A percentile compares a stretch with the other conserved stretches of the same genome.
phyloP scores from a whole-genome alignment of 1,140 invertebrate genomes.

The Globodera ellingtonae region DNA sequence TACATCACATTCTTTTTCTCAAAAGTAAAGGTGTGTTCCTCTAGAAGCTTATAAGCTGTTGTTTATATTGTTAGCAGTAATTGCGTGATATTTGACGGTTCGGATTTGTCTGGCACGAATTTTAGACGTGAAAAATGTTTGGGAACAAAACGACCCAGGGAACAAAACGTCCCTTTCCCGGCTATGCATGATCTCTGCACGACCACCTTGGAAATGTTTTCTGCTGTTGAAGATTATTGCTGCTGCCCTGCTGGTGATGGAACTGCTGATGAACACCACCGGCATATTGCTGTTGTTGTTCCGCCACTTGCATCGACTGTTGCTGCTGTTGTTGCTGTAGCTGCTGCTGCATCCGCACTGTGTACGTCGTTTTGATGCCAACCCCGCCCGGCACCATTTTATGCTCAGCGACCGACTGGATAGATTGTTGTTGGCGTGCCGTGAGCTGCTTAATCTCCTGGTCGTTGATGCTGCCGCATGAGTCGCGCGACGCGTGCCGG shows the following conservation, averaged over 20 bases:
- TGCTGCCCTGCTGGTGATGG: no score
- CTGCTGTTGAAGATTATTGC: neutral
- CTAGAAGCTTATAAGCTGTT: no score
- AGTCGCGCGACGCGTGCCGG: slow-evolving; percentile 35
- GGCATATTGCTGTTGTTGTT: no score
- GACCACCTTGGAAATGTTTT: slow-evolving; percentile 29
- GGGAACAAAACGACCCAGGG: no score
- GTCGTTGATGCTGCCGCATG: slow-evolving; percentile 34
- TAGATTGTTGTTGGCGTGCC: neutral
- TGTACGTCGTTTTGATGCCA: neutral
- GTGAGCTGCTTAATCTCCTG: slow-evolving; percentile 28
- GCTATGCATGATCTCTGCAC: neutral
- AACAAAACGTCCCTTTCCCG: neutral
- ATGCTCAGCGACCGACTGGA: neutral
- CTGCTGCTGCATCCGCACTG: neutral
- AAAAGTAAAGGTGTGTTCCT: neutral
- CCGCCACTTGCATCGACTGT: neutral
- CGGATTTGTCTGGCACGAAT: no score
- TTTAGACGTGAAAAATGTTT: no score
- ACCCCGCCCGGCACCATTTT: no score
- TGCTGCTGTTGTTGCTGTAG: slow-evolving; percentile 9
- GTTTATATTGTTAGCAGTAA: no score
- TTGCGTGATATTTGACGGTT: no score
- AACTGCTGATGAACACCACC: neutral
- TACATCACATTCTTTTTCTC: no score